phyloP scores from a whole-genome alignment of 1,140 invertebrate species.

The Solenopsis fugax region DNA sequence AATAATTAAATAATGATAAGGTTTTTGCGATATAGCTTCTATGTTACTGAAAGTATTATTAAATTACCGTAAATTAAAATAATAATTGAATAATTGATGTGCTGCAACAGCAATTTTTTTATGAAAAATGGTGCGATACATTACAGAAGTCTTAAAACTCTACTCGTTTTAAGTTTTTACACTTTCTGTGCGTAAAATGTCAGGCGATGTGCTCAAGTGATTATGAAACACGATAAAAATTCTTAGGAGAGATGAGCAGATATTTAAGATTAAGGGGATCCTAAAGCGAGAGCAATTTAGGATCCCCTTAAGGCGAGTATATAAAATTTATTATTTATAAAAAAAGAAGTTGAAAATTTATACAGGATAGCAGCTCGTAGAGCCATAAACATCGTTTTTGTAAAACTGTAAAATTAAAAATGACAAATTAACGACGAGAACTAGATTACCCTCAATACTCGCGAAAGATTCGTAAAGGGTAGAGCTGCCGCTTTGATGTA shows the following conservation, averaged over 20 bases:
- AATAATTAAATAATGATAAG: background rate
- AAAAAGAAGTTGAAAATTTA: background rate
- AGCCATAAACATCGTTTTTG: background rate
- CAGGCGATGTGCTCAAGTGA: background rate
- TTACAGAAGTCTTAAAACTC: background rate
- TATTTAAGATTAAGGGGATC: conserved; percentile 1
- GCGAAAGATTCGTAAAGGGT: background rate
- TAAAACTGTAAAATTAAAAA: conserved; percentile 15
- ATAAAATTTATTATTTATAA: conserved; percentile 5
- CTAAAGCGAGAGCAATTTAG: too few relatives aligned
- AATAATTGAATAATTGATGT: background rate
- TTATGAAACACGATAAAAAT: conserved; percentile 1
- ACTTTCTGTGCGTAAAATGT: conserved; percentile 6
- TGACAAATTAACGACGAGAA: background rate
- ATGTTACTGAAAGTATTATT: background rate
- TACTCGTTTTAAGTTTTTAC: conserved; percentile 1
- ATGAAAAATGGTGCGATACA: background rate
- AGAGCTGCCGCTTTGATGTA: conserved; percentile 13
- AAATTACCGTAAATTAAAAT: background rate
- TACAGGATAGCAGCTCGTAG: background rate
- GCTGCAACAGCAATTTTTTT: background rate
- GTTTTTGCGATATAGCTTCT: background rate
- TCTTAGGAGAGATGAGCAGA: background rate
- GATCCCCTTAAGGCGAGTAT: background rate
- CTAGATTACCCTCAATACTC: background rate